Evolutionary conservation across 2,888 invertebrate species (phyloP), one percentile per base, ranked within the genome.

Genomic region (Pachymerium ferrugineum): DNA sequence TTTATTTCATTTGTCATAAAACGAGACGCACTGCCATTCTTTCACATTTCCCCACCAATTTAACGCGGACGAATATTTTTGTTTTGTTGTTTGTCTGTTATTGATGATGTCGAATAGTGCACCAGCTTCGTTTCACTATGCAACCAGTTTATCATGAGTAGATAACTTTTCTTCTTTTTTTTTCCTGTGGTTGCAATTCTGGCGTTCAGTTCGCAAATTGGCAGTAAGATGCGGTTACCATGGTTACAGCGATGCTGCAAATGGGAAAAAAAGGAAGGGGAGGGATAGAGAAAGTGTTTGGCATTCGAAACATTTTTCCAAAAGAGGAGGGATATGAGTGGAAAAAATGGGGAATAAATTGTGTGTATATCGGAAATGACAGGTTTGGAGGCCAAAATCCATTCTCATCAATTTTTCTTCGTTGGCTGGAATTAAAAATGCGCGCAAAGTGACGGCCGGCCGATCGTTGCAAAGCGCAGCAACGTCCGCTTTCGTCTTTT

Each of bases 221-320:
- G 47, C 47, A 47, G 47, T 47, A 47, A 47, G 47, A 8, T 47
- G 47, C n/a, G 47, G 47, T 47, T 47, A 22, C 47, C 2, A 47
- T 22, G 47, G n/a, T 22, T 6, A 47, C 47, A 19, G 47, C 19
- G n/a, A 47, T 47, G 47, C 22, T 47, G 4, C 47, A 16, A 47
- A 47, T 47, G 22, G 47, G 47, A 47, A 47, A 47, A 47, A 16
- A 22, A 47, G 22, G 47, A 16, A n/a, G n/a, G n/a, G n/a, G n/a
- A n/a, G n/a, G n/a, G n/a, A n/a, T n/a, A n/a, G n/a, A 47, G 47
- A 47, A 47, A 47, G 47, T 47, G 47, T 47, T 47, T 47, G 47
- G 47, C 47, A 47, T 47, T 47, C 47, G 16, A 47, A 47, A 47
- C 47, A 47, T 47, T 47, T 47, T 38, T 47, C 22, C 22, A 22